phyloP scores from a whole-genome alignment of 2,797 vertebrate species.

The Botia almorhae region DNA sequence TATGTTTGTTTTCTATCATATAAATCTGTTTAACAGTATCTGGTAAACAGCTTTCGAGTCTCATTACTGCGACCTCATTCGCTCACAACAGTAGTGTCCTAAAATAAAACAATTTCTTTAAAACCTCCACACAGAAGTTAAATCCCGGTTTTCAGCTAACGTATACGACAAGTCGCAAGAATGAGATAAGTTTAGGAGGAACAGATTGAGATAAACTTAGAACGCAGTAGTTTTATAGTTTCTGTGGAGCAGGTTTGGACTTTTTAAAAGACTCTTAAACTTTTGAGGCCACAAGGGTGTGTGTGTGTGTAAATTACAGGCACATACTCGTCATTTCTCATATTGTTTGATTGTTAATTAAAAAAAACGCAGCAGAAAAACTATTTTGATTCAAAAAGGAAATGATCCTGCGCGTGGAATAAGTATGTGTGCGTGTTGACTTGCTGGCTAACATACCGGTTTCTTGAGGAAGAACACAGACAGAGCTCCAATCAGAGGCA shows the following conservation, averaged over 20 bases:
- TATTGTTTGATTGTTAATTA: not conserved
- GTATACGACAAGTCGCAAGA: too few species aligned
- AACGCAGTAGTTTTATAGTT: not conserved
- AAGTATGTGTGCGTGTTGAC: constrained; percentile 9
- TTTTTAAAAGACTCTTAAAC: constrained; percentile 2
- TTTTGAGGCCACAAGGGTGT: not conserved
- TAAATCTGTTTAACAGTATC: too few species aligned
- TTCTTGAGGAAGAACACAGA: constrained; percentile 95
- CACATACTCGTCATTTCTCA: constrained; percentile 22
- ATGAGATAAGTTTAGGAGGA: not conserved
- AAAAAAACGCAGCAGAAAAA: not conserved
- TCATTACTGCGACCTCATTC: too few species aligned
- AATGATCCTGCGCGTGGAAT: not conserved
- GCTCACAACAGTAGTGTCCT: too few species aligned
- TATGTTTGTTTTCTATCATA: too few species aligned
- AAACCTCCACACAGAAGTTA: too few species aligned
- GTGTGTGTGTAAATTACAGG: not conserved
- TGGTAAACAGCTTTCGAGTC: too few species aligned
- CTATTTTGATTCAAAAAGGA: not conserved
- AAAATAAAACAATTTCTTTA: too few species aligned
- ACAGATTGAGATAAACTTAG: not conserved
- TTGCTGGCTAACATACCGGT: constrained; percentile 83
- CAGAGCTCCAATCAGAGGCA: constrained; percentile 92
- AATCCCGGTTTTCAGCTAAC: not conserved
- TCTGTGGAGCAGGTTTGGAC: not conserved